Conservation (phyloP, 1,140 invertebrate species). For the Drosophila oshimai region DNA sequence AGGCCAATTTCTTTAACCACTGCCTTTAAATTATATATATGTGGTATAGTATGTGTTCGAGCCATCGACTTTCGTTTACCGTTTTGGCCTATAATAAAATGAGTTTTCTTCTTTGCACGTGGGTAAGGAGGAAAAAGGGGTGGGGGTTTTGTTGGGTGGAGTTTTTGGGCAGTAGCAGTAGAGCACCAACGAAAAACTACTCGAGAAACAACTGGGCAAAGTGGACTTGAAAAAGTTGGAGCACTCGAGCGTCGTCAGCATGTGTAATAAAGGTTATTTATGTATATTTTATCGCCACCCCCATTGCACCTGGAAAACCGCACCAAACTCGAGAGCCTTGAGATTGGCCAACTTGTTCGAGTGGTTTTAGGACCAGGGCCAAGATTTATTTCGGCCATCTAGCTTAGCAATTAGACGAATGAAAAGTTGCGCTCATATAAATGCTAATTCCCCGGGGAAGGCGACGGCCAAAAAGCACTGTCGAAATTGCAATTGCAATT, state of each 20-base stretch:
- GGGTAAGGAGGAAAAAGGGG: not conserved
- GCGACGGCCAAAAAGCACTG: not conserved
- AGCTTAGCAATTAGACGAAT: constrained; percentile 69
- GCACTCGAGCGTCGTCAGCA: constrained; percentile 76
- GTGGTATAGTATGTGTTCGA: too few species aligned
- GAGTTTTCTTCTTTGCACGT: constrained; percentile 26
- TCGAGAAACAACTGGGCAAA: constrained; percentile 75
- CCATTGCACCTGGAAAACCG: constrained; percentile 1
- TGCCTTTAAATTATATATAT: constrained; percentile 15
- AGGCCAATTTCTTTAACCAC: not conserved
- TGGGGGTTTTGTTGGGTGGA: not conserved
- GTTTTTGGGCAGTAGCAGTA: constrained; percentile 10
- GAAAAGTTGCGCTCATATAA: constrained; percentile 72
- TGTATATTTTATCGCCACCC: constrained; percentile 71
- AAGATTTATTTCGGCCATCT: constrained; percentile 72
- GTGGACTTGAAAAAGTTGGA: constrained; percentile 79
- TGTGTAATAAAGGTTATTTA: constrained; percentile 81
- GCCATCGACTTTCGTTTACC: constrained; percentile 19
- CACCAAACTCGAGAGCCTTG: not conserved
- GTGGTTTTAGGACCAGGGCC: constrained; percentile 39
- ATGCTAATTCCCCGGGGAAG: constrained; percentile 49
- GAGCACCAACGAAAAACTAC: constrained; percentile 55
- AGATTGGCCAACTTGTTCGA: constrained; percentile 58
- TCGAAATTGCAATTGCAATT: constrained; percentile 55
- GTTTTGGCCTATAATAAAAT: constrained; percentile 37